Conservation (phyloP, 2,113 vertebrate genomes). For the Marcusenius ussheri region DNA sequence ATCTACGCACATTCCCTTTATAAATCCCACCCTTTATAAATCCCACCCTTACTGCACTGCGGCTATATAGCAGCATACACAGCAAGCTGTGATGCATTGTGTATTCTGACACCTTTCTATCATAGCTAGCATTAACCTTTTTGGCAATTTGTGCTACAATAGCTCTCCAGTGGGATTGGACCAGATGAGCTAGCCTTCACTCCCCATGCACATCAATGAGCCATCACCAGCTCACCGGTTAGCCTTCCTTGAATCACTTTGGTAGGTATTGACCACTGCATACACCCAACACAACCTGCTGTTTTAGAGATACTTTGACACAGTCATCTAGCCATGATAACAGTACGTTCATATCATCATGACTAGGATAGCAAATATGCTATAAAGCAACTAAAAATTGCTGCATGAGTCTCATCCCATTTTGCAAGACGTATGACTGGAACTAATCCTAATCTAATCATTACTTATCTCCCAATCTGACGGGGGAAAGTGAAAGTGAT, state of each 20-base stretch:
- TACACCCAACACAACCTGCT: background rate
- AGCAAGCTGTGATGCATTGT: background rate
- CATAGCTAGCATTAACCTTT: background rate
- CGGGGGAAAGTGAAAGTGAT: too few species aligned
- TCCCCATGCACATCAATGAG: background rate
- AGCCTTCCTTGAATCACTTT: background rate
- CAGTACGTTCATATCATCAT: background rate
- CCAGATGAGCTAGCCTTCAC: background rate
- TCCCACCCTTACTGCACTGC: background rate
- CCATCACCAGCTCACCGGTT: background rate
- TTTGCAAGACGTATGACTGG: background rate
- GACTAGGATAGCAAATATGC: background rate
- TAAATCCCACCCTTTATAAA: too few species aligned
- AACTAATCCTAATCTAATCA: background rate
- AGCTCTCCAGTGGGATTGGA: background rate
- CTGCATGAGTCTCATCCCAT: background rate
- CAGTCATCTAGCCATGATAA: background rate
- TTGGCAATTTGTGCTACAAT: background rate
- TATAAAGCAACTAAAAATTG: background rate
- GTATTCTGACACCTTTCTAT: background rate
- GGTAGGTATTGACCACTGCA: background rate
- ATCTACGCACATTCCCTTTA: too few species aligned
- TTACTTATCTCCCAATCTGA: background rate
- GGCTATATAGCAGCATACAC: background rate
- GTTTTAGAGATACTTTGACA: background rate